phyloP scores from a whole-genome alignment of 53 echinoderm and acorn worm genomes.

The Luidia sarsii region DNA sequence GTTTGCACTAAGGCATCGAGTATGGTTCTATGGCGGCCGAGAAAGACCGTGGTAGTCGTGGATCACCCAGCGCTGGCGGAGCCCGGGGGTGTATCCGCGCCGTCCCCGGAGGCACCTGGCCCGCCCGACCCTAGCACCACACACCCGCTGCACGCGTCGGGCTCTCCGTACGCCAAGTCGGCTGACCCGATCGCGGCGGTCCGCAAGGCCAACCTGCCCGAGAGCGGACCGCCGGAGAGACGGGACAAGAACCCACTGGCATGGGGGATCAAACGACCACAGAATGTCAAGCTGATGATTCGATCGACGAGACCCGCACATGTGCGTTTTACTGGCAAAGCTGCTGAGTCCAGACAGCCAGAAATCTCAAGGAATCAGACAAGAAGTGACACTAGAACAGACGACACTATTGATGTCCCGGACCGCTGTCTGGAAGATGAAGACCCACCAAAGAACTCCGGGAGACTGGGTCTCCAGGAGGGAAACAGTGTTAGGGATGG shows the following conservation, averaged over 20 bases:
- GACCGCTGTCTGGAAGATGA: too few species aligned
- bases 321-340: too few species aligned
- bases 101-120: background rate
- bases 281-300: too few species aligned
- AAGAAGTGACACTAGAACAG: too few species aligned
- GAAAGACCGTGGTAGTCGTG: background rate
- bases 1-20: background rate
- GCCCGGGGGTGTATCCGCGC: background rate
- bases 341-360: too few species aligned
- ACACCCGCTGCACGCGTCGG: too few species aligned
- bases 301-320: too few species aligned
- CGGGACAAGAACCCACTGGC: background rate
- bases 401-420: too few species aligned
- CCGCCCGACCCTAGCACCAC: background rate
- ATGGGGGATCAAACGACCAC: background rate
- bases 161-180: background rate
- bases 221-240: background rate
- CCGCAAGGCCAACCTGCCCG: slow-evolving; percentile 21
- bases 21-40: slow-evolving; percentile 40
- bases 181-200: slow-evolving; percentile 33
- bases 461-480: too few species aligned
- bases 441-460: too few species aligned
- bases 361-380: too few species aligned
- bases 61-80: background rate
- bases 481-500: too few species aligned